Conservation (phyloP, 1,140 invertebrate genomes). For the Cyclina sinensis region DNA sequence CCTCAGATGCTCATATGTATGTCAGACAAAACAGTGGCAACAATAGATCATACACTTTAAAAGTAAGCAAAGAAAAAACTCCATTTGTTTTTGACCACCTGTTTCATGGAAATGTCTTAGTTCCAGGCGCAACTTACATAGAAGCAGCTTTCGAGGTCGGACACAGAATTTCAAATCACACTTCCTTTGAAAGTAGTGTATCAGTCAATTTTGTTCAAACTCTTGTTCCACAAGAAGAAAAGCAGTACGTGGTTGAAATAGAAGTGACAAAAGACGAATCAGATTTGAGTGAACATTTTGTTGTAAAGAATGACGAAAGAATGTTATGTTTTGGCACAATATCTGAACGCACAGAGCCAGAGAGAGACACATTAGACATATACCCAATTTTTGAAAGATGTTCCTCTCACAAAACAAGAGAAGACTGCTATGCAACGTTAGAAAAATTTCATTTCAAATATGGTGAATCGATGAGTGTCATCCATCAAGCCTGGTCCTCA, state of each 20-base stretch:
- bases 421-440: constrained; percentile 70
- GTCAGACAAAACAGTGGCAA: not conserved
- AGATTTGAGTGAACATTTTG: not conserved
- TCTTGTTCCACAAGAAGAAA: not conserved
- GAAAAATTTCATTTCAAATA: constrained; percentile 71
- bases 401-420: constrained; percentile 41
- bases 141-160: constrained; percentile 61
- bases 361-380: not conserved
- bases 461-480: constrained; percentile 68
- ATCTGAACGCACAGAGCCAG: not conserved
- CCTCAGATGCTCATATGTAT: constrained; percentile 20
- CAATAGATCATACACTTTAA: constrained; percentile 23
- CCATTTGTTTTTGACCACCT: constrained; percentile 70
- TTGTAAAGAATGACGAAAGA: not conserved
- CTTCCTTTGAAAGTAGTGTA: not conserved
- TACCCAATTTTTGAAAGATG: constrained; percentile 69
- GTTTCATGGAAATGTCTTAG: constrained; percentile 47
- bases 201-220: constrained; percentile 38
- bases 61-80: constrained; percentile 27
- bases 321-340: not conserved
- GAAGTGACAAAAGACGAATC: not conserved
- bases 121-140: constrained; percentile 69
- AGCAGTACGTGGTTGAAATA: constrained; percentile 1
- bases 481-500: constrained; percentile 56
- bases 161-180: not conserved